Evolutionary conservation across 2,797 vertebrate genomes (phyloP), one percentile per base, ranked within the genome.

Genomic region (Halcyon chelicuti): DNA sequence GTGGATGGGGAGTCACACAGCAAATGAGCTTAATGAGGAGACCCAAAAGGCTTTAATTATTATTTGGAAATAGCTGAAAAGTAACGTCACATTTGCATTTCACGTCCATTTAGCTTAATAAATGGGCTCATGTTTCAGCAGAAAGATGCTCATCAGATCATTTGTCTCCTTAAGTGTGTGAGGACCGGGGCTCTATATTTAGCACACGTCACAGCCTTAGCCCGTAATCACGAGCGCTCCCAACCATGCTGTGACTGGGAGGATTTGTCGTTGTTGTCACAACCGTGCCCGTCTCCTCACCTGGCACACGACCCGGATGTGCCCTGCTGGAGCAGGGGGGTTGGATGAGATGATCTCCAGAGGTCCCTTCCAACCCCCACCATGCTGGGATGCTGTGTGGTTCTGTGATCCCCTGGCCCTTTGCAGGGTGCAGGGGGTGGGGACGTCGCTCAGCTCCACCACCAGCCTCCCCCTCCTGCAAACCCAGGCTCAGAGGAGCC

Each of bases 111-210:
- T 82, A 94, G 85, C 85, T 74, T 78, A 94, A 94, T 88, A 95
- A 96, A 94, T 33, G 80, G 75, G 94, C 87, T 94, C 54, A 5
- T 46, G 51, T 72, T 94, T 68, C 95, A 37, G 78, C 87, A 91
- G 93, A 87, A 91, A 89, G 93, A 83, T 44, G 89, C 95, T 96
- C 96, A 96, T 95, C 95, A 94, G 89, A 93, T 84, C 82, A 7
- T 88, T 96, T 96, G 96, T 96, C 75, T 91, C 87, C 89, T 60
- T 78, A 65, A 95, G 92, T 79, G 87, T 37, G 65, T 0, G 35
- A 80, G 57, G 87, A 80, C 65, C 46, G 0, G 46, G 91, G 81
- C 58, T 92, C 94, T 96, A 93, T 96, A 94, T 96, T 94, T 96
- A 96, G 94, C 68, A 13, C 46, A 19, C 60, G 19, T 6, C 72